These are phyloP conservation scores for Cololabis saira DNA, from an alignment of 2,113 vertebrate genomes.

Conservation along the genomic window DNA sequence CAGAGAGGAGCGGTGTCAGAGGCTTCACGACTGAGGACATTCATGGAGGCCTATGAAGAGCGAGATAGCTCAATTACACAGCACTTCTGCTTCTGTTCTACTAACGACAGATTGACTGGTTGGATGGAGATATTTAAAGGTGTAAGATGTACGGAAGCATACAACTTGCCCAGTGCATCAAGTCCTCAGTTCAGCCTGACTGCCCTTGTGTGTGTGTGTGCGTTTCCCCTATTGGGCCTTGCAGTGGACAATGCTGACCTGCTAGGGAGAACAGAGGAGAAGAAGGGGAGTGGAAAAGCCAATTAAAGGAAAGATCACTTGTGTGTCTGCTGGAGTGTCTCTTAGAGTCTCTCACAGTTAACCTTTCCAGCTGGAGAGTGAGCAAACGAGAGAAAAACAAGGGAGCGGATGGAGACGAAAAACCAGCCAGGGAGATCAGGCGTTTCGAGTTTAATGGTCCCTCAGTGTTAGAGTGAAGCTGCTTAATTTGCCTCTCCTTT, in stretches of 20 bases:
- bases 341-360: slow-evolving; percentile 78
- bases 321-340: slow-evolving; percentile 79
- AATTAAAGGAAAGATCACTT: slow-evolving; percentile 87
- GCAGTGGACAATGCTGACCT: slow-evolving; percentile 75
- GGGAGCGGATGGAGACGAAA: slow-evolving; percentile 70
- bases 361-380: slow-evolving; percentile 77
- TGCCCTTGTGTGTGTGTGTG: slow-evolving; percentile 39
- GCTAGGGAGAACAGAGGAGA: slow-evolving; percentile 62
- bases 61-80: slow-evolving; percentile 73
- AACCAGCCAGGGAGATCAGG: slow-evolving; percentile 74
- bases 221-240: slow-evolving; percentile 66
- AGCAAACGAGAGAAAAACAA: slow-evolving; percentile 73
- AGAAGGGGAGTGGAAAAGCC: slow-evolving; percentile 75
- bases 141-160: slow-evolving; percentile 25
- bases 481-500: slow-evolving; percentile 78
- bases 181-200: slow-evolving; percentile 65
- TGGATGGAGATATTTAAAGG: slow-evolving; percentile 68
- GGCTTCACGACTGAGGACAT: slow-evolving; percentile 72
- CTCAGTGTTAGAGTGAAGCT: slow-evolving; percentile 73
- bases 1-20: slow-evolving; percentile 56
- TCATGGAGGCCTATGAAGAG: slow-evolving; percentile 51
- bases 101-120: slow-evolving; percentile 69
- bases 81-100: slow-evolving; percentile 50
- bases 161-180: slow-evolving; percentile 46
- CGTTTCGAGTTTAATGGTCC: slow-evolving; percentile 77